Base-by-base conservation (phyloP, 2,113 vertebrate species). In the Scalopus aquaticus region DNA sequence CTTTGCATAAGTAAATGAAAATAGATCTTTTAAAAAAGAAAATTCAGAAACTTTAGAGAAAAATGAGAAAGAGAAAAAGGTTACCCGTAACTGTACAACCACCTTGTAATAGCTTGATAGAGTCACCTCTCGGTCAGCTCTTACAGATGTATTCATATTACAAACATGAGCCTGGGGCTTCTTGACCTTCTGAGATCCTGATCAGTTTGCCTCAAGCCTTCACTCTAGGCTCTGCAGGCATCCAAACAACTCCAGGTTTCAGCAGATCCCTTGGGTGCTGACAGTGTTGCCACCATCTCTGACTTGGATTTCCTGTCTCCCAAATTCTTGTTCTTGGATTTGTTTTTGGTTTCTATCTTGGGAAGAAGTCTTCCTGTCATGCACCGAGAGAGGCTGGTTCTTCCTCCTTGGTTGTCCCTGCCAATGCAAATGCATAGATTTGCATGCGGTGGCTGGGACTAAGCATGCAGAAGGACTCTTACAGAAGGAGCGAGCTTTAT, bases 21-120 rank as follows among this genome's bases (percentile, higher is more conserved):
- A n/a, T n/a, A n/a, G n/a, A n/a, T n/a, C n/a, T n/a, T n/a, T n/a
- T n/a, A n/a, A n/a, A n/a, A n/a, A n/a, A n/a, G 60, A 44, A 65
- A 70, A 51, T 79, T 89, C 80, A 83, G 51, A 88, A 93, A 91
- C 79, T 65, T 46, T 86, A 70, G 32, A 91, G 87, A 90, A 88
- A 91, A 96, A 15, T 54, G 37, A 91, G 28, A 9, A 82, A 91
- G 79, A 37, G 67, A 60, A 51, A 79, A 54, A 64, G 37, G 58
- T 70, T 46, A 73, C n/a, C 49, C 15, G 6, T 58, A 93, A 77
- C 9, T 73, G 39, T 73, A 30, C 24, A 72, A 42, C 69, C 4
- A 19, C 22, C 37, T 89, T 69, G 92, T 73, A 72, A 84, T 22
- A 69, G 46, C 44, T 77, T 84, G 35, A 60, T 65, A n/a, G 35